Base-by-base conservation (phyloP, 2,797 vertebrate species). In the Rhinichthys osculus region DNA sequence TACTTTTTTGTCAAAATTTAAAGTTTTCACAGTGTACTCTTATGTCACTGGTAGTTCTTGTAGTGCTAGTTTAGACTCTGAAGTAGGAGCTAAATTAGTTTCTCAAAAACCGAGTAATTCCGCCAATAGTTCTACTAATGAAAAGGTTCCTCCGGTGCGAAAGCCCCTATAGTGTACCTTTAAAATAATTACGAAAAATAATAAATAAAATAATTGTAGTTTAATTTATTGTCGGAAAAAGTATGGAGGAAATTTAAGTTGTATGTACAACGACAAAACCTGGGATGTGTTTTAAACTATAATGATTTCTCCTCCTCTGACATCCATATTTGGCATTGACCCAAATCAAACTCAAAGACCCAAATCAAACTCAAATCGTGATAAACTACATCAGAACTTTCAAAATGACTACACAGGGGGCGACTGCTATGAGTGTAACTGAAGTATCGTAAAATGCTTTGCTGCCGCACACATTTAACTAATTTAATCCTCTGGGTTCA, bases 401-500 rank as follows among this genome's bases (percentile, higher is more conserved):
- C 5, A 40, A 27, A 81, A 70, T 57, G 14, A 42, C 50, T 71
- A 57, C 50, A 40, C 23, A 50, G 19, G 44, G 30, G 1, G 30
- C 11, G 1, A 7, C 21, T 71, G 66, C 21, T 40, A 19, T 40
- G 66, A 71, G 80, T 42, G 14, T 30, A 71, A 71, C 80, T 27
- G 14, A 71, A 81, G 47, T 54, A 54, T 81, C 30, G 52, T 38
- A 50, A 81, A 54, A 54, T 40, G 14, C 64, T 69, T 70, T 27
- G 47, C 47, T 30, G 9, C 23, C 4, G 8, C 62, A 14, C 27
- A 16, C 40, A 35, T 0, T 47, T 6, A 44, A 74, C 11, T 64
- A 74, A 74, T 83, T 83, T 35, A 64, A 64, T 74, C 71, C 38
- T 44, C 81, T 38, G 44, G 40, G 70, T 64, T 83, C 7, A 83